Evolutionary conservation across 2,888 invertebrate species (phyloP).

Genomic region (Melitaea athalia): DNA sequence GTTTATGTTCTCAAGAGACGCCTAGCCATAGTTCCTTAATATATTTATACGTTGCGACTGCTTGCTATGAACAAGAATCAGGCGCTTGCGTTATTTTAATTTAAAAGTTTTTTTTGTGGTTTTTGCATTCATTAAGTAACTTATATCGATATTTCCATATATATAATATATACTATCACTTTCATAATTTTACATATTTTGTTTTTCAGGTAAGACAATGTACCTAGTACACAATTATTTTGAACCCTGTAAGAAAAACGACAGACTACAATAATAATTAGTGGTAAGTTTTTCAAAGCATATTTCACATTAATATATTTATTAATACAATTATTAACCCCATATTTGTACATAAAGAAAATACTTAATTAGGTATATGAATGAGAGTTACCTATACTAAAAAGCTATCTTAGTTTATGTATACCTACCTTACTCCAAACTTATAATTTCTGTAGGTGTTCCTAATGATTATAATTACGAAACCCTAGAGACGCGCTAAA

Average conservation of each 20-base stretch:
- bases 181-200: not conserved
- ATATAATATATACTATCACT: no score
- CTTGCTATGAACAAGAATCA: slow-evolving; percentile 49
- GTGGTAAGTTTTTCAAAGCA: no score
- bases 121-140: not conserved
- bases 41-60: slow-evolving; percentile 24
- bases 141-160: no score
- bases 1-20: slow-evolving; percentile 34
- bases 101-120: not conserved
- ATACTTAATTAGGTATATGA: no score
- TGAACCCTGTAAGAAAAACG: not conserved
- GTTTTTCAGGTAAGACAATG: slow-evolving; percentile 17
- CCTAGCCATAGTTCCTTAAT: slow-evolving; percentile 33
- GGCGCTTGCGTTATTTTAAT: slow-evolving; percentile 43
- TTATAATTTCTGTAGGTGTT: slow-evolving; percentile 18
- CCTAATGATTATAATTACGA: slow-evolving; percentile 25
- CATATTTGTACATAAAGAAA: not conserved
- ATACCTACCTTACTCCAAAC: not conserved
- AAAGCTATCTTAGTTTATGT: not conserved
- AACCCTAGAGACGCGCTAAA: slow-evolving; percentile 32
- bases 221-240: not conserved
- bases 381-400: not conserved
- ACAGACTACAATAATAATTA: no score
- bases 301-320: no score
- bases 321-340: no score